phyloP scores from a whole-genome alignment of 2,888 invertebrate species.

The Oscheius onirici region DNA sequence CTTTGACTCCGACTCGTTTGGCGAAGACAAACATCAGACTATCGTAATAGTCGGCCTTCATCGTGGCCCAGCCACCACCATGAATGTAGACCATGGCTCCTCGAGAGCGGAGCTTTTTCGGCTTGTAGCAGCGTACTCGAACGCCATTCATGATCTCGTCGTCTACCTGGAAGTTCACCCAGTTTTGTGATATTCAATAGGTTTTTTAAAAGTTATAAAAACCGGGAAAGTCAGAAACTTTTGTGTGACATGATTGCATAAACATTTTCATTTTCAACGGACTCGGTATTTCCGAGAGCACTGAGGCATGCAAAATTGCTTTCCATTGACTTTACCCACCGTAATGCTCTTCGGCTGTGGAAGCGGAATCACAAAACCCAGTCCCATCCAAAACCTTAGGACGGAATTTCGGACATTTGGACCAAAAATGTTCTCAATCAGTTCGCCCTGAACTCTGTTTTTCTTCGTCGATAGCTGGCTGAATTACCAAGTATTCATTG shows the following conservation, averaged over 20 bases:
- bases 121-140: constrained; percentile 59
- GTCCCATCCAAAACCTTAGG: constrained; percentile 48
- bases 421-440: constrained; percentile 59
- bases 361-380: constrained; percentile 29
- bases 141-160: constrained; percentile 54
- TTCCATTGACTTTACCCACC: neutral
- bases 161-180: constrained; percentile 1
- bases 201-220: no score
- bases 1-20: constrained; percentile 47
- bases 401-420: constrained; percentile 54
- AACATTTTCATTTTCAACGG: no score
- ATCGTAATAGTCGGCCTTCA: constrained; percentile 64
- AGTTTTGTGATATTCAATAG: no score
- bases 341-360: constrained; percentile 1
- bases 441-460: constrained; percentile 50
- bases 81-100: constrained; percentile 64
- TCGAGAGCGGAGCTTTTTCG: constrained; percentile 43
- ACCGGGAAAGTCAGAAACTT: no score
- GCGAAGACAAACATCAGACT: constrained; percentile 55
- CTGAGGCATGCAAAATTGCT: no score
- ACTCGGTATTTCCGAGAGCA: no score
- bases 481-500: constrained; percentile 62
- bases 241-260: no score
- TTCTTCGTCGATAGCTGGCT: neutral
- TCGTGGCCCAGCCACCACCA: constrained; percentile 67